phyloP scores from a whole-genome alignment of 1,140 invertebrate species.

The Eueides isabella region DNA sequence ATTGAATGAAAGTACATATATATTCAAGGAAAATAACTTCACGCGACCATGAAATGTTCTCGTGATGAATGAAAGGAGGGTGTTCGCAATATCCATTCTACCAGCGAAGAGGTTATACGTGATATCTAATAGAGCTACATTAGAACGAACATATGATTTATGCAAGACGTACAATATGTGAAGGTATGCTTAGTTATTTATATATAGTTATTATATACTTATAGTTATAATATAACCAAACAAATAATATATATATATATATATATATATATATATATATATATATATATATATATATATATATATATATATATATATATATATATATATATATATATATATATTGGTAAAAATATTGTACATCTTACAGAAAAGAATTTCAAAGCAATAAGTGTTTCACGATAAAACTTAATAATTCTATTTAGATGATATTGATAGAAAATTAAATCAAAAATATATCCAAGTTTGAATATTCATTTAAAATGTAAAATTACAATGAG shows the following conservation, averaged over 20 bases:
- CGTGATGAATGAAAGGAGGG: conserved; percentile 9
- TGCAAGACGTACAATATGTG: not conserved
- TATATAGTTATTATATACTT: too few relatives aligned
- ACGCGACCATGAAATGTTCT: conserved; percentile 13
- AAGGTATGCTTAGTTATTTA: too few relatives aligned
- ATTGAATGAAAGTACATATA: too few relatives aligned
- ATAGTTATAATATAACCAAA: too few relatives aligned
- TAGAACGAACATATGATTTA: not conserved
- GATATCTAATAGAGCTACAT: conserved; percentile 10
- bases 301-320: too few relatives aligned
- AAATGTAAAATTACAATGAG: too few relatives aligned
- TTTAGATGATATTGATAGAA: not conserved
- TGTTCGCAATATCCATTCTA: conserved; percentile 13
- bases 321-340: too few relatives aligned
- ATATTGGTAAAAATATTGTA: not conserved
- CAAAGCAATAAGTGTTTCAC: not conserved
- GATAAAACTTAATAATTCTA: not conserved
- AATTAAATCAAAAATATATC: not conserved
- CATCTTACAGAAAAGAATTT: not conserved
- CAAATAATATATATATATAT: too few relatives aligned
- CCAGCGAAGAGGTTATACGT: conserved; percentile 9
- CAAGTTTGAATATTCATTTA: not conserved
- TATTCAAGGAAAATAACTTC: conserved; percentile 23
- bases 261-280: too few relatives aligned
- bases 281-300: too few relatives aligned